Evolutionary conservation across 2,888 invertebrate genomes (phyloP).

Genomic region (Platycnemis pennipes): DNA sequence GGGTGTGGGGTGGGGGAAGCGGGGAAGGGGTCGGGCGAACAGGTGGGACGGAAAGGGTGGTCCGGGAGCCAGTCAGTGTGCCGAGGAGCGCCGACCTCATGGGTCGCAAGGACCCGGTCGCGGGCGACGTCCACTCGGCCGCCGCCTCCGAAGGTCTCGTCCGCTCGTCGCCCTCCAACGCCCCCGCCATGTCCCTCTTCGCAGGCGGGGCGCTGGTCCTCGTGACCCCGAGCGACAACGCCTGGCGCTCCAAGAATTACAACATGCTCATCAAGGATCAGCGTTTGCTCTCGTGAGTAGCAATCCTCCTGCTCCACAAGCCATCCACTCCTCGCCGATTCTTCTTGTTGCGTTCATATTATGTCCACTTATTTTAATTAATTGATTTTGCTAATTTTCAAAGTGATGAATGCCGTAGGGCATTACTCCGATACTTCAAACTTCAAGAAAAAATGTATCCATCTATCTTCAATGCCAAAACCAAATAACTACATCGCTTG

Average conservation of each 20-base stretch:
- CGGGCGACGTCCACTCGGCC: neutral
- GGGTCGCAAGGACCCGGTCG: neutral
- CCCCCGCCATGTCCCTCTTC: neutral
- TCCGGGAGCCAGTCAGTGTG: slow-evolving; percentile 3
- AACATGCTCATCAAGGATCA: slow-evolving; percentile 85
- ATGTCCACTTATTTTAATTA: no score
- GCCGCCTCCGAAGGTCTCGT: neutral
- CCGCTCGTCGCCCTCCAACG: neutral
- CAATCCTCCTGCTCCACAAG: neutral
- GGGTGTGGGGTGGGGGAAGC: no score
- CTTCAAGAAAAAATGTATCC: no score
- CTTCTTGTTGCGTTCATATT: neutral
- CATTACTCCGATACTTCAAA: no score
- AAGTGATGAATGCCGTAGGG: no score
- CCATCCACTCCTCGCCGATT: neutral
- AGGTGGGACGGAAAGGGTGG: neutral
- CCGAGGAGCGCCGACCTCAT: neutral
- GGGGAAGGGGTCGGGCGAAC: neutral
- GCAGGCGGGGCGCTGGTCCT: slow-evolving; percentile 75
- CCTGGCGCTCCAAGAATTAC: slow-evolving; percentile 86
- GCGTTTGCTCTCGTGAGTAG: slow-evolving; percentile 78
- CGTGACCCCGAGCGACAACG: slow-evolving; percentile 85
- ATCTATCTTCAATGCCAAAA: no score
- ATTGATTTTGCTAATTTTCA: no score
- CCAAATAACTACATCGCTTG: no score